These are phyloP conservation scores for Hemithea aestivaria DNA, from an alignment of 2,888 invertebrate genomes.

Conservation along the genomic window DNA sequence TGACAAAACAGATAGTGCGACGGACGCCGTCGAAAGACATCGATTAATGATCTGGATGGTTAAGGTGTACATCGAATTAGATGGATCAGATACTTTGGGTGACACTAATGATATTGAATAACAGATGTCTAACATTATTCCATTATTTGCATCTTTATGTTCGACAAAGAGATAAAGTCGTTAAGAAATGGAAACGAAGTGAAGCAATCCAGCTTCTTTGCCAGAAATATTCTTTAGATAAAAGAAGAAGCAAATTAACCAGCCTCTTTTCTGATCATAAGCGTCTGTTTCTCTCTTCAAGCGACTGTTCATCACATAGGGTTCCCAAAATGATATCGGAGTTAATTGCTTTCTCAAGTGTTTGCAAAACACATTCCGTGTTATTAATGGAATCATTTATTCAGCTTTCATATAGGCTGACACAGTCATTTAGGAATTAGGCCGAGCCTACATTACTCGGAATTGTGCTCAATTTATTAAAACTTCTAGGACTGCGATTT, in stretches of 20 bases:
- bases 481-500: conserved; percentile 10
- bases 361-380: conserved; percentile 3
- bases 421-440: conserved; percentile 30
- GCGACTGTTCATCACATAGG: background rate
- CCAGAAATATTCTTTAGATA: too few relatives aligned
- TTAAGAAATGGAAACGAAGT: too few relatives aligned
- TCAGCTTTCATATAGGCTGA: conserved; percentile 31
- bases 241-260: too few relatives aligned
- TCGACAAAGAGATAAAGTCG: too few relatives aligned
- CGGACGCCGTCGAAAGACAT: conserved; percentile 29
- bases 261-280: too few relatives aligned
- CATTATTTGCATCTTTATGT: too few relatives aligned
- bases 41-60: conserved; percentile 39
- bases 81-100: conserved; percentile 21
- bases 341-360: conserved; percentile 15
- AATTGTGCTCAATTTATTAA: conserved; percentile 27
- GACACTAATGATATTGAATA: background rate
- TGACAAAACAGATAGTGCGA: conserved; percentile 27
- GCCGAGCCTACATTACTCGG: conserved; percentile 31
- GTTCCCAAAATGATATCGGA: conserved; percentile 7
- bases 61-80: conserved; percentile 19
- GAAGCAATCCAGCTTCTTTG: too few relatives aligned
- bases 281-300: too few relatives aligned
- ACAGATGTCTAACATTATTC: too few relatives aligned
- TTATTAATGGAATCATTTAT: conserved; percentile 30